phyloP scores from a whole-genome alignment of 1,140 invertebrate species.

The Lordiphosa mommai region DNA sequence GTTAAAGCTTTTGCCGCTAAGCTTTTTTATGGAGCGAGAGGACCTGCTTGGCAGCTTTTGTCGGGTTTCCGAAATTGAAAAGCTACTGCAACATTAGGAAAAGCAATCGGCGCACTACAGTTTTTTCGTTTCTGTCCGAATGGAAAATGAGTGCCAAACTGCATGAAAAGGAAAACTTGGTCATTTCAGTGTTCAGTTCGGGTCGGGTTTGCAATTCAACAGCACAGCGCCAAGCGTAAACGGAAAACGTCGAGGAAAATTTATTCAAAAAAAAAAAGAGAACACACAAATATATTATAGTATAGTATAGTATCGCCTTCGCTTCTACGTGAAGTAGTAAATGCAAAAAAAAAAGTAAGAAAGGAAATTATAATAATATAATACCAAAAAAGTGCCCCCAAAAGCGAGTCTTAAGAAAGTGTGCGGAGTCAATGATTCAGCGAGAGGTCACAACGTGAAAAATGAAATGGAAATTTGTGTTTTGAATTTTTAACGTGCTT shows the following conservation, averaged over 20 bases:
- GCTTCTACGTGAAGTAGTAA: too few relatives aligned
- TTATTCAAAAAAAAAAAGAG: constrained; percentile 16
- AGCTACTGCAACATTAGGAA: constrained; percentile 40
- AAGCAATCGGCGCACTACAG: constrained; percentile 62
- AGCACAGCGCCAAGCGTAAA: constrained; percentile 66
- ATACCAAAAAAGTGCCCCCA: too few relatives aligned
- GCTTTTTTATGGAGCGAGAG: constrained; percentile 27
- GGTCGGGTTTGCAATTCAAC: constrained; percentile 78
- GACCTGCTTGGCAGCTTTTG: constrained; percentile 33
- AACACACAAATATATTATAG: neutral
- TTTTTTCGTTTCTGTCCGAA: constrained; percentile 23
- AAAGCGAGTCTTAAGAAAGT: neutral
- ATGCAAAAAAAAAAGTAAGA: too few relatives aligned
- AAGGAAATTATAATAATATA: too few relatives aligned
- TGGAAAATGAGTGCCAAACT: constrained; percentile 55
- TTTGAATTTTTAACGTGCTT: constrained; percentile 47
- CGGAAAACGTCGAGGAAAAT: constrained; percentile 37
- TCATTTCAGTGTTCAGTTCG: constrained; percentile 73
- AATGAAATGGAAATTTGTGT: constrained; percentile 35
- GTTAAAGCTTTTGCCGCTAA: constrained; percentile 37
- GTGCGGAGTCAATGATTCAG: constrained; percentile 34
- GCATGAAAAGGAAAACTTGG: constrained; percentile 74
- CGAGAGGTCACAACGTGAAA: constrained; percentile 29
- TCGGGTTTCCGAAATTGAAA: constrained; percentile 32
- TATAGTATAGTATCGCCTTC: too few relatives aligned